phyloP scores from a whole-genome alignment of 1,140 invertebrate species.

The Portunus trituberculatus region DNA sequence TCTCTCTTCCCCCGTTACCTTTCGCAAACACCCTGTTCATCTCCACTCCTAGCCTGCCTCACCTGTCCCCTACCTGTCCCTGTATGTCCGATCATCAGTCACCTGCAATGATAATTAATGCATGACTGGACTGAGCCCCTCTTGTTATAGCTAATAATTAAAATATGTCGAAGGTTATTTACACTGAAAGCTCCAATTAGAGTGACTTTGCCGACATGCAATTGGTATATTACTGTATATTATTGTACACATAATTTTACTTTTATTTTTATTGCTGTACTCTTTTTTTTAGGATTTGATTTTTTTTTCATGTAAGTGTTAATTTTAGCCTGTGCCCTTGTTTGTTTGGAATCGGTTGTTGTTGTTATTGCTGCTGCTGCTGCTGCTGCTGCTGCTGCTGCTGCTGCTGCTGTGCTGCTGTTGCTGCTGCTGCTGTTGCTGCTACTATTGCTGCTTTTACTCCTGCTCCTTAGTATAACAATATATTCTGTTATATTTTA shows the following conservation, averaged over 20 bases:
- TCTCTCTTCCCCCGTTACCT: too few relatives aligned
- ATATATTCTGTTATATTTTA: too few relatives aligned
- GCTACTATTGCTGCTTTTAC: too few relatives aligned
- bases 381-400: too few relatives aligned
- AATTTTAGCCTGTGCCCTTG: too few relatives aligned
- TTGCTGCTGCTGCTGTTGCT: too few relatives aligned
- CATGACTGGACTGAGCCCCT: background rate
- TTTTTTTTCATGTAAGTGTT: background rate
- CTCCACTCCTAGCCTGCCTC: background rate
- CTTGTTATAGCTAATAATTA: constrained; percentile 24
- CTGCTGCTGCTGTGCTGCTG: too few relatives aligned
- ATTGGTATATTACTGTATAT: background rate
- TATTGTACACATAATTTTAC: background rate
- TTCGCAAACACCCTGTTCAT: too few relatives aligned
- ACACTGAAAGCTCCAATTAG: constrained; percentile 22
- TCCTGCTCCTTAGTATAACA: too few relatives aligned
- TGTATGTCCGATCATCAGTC: background rate
- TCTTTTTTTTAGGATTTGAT: background rate
- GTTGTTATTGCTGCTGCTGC: too few relatives aligned
- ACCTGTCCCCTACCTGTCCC: background rate
- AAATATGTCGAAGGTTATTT: constrained; percentile 16
- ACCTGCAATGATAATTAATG: background rate
- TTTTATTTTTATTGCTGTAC: background rate
- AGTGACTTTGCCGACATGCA: background rate
- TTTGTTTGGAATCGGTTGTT: too few relatives aligned